Conservation (phyloP, 2,888 invertebrate genomes). For the Oscheius onirici region DNA sequence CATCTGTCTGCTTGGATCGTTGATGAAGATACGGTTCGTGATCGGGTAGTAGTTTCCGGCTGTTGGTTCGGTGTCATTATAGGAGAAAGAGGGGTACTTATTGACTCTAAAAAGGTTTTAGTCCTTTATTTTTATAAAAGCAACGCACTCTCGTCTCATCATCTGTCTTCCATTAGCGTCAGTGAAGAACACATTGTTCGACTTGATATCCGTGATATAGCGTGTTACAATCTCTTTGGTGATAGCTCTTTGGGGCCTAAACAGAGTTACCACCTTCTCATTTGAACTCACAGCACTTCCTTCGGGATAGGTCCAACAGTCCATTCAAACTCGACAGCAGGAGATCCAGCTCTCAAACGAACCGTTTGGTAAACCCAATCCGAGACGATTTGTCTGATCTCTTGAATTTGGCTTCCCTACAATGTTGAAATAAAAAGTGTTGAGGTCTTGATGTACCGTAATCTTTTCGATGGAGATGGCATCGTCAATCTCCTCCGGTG, state of each 20-base stretch:
- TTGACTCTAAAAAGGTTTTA: slow-evolving; percentile 52
- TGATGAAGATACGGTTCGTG: slow-evolving; percentile 74
- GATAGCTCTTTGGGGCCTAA: slow-evolving; percentile 74
- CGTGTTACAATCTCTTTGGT: slow-evolving; percentile 87
- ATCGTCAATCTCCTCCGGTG: slow-evolving; percentile 40
- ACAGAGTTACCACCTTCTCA: no score
- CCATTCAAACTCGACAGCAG: slow-evolving; percentile 76
- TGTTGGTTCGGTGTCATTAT: slow-evolving; percentile 80
- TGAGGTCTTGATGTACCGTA: slow-evolving; percentile 27
- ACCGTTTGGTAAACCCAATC: slow-evolving; percentile 82
- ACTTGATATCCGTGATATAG: slow-evolving; percentile 79
- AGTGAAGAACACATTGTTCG: slow-evolving; percentile 82
- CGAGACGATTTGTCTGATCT: slow-evolving; percentile 80
- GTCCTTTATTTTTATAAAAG: background rate
- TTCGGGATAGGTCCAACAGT: slow-evolving; percentile 76
- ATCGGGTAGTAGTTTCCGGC: slow-evolving; percentile 94
- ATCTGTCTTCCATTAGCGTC: slow-evolving; percentile 86
- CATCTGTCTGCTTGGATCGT: slow-evolving; percentile 65
- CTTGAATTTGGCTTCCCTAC: slow-evolving; percentile 80
- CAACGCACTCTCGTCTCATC: slow-evolving; percentile 59
- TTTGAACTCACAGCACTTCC: slow-evolving; percentile 43
- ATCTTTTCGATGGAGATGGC: slow-evolving; percentile 42
- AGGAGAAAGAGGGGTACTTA: slow-evolving; percentile 81
- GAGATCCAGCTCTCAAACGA: slow-evolving; percentile 76
- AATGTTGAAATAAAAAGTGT: slow-evolving; percentile 29